Evolutionary conservation across 1,140 invertebrate species (phyloP), one percentile per base, ranked within the genome.

Genomic region (Planococcus citri): DNA sequence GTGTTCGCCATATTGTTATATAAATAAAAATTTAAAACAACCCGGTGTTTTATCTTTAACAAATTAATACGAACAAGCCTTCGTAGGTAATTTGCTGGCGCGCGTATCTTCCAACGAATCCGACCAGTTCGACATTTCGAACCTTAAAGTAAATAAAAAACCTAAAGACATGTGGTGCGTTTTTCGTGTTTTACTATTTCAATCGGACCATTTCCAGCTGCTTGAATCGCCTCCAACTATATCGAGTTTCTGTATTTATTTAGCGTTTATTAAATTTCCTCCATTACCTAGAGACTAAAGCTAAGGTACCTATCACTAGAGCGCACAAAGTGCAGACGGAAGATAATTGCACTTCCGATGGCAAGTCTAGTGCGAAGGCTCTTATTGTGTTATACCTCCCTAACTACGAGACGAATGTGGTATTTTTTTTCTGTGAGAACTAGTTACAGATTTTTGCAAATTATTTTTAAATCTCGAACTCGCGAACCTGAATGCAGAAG

Each of bases 191-290:
- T 51, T 51, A 51, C 41, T 51, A 4, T 51, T 51, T 51, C 17
- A 51, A 51, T 51, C 41, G 41, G n/a, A 51, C 41, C 41, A 51
- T 51, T 51, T 51, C 41, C 41, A 51, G 41, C 41, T 51, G 41
- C 41, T 51, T 9, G 17, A 17, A 51, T 51, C 41, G 41, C 41
- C 41, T 51, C 41, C 6, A 51, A 51, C 41, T 3, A 20, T n/a
- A 51, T 51, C 41, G 41, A n/a, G 41, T 51, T 51, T 9, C 41
- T 51, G n/a, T n/a, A 20, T 51, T 51, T 51, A 51, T 51, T 51
- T 51, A 51, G 17, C n/a, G n/a, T 20, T 51, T 51, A 51, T 51
- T 51, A 51, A 51, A 51, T 51, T 51, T 51, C n/a, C 41, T 3
- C 41, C 41, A n/a, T n/a, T n/a, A n/a, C n/a, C n/a, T n/a, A n/a